Evolutionary conservation across 64 coral and sea anemone species (phyloP), one percentile per base, ranked within the genome.

Genomic region (Actinia equina): DNA sequence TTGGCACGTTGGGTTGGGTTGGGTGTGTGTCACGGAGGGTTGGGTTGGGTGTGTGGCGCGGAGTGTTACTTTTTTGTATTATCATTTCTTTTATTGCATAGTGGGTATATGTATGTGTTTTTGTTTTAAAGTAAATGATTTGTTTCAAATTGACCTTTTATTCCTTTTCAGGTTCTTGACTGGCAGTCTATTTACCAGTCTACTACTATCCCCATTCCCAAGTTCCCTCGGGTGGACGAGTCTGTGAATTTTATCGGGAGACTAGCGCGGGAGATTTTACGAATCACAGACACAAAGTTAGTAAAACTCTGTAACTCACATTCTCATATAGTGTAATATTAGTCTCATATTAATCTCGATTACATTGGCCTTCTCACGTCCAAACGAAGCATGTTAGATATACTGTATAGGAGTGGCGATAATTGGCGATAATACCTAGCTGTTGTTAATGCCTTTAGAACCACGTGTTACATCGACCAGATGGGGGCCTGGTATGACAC

Each of bases 151-250:
- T 52, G 78, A 18, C 18, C 14, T 60, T 19, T 4, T 49, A 17
- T 13, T 42, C 86, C 49, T 3, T 13, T 3, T 53, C 77, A 98
- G 95, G 90, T 98, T 25, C 93, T 94, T 71, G 96, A 98, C 82
- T 98, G 96, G 96, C 96, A 94, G 77, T 98, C 96, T 9, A 92
- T 98, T 19, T 98, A 98, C 85, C 96, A 98, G 71, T 98, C 96
- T 12, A 98, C 96, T 17, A 88, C 96, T 17, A 98, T 98, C 82
- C 96, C 96, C 7, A 94, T 98, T 53, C 96, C 96, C 7, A 98
- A 92, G 89, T 98, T 98, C 67, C 93, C 96, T 58, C 96, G 92
- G 1, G 96, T 98, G 78, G 96, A 98, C 78, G 96, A 98, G 63
- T 98, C 96, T 11, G 96, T 98, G 19, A 98, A 98, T 59, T 98